Base-by-base conservation (phyloP, 2,797 vertebrate genomes). In the Aeoliscus strigatus region DNA sequence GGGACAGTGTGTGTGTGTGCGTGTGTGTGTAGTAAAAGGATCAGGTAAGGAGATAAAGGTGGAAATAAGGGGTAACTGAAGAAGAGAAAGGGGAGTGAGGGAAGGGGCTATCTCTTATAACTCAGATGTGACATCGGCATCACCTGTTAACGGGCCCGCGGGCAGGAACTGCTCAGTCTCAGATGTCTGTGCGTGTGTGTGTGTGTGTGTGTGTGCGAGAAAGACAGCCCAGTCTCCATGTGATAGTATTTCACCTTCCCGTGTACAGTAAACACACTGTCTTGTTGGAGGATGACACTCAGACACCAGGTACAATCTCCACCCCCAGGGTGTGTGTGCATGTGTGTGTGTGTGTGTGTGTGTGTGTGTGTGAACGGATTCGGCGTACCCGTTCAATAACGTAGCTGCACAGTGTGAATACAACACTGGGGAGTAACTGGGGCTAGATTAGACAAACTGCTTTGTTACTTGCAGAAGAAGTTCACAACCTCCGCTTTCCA, bases 401-500 rank as follows among this genome's bases (percentile, higher is more conserved):
- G n/a, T n/a, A n/a, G n/a, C n/a, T n/a, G 16, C 49, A 21, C 23
- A 13, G 29, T 42, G 39, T 18, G 25, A 35, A 49, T 49, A 57
- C 32, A 43, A 29, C 47, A 32, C 45, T 21, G 32, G 8, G 30
- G 15, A 26, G 17, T 11, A 36, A 50, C 23, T 49, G 13, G 48
- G 66, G 39, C 68, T 68, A 57, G 69, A 63, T 73, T 52, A 63
- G 39, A 43, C 43, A 31, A 64, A 9, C 27, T 10, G 18, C 28
- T 46, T 15, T 36, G 37, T n/a, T n/a, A n/a, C n/a, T n/a, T n/a
- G n/a, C n/a, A 60, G 37, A 29, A 33, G 47, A 59, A 70, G 77
- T 81, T 82, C 77, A 76, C 52, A 65, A 77, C 79, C 68, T 77
- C 44, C 42, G 49, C 38, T 71, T 76, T 74, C 48, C 59, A 63